These are phyloP conservation scores for Porites lutea DNA, from an alignment of 64 coral and sea anemone species.

Conservation along the genomic window DNA sequence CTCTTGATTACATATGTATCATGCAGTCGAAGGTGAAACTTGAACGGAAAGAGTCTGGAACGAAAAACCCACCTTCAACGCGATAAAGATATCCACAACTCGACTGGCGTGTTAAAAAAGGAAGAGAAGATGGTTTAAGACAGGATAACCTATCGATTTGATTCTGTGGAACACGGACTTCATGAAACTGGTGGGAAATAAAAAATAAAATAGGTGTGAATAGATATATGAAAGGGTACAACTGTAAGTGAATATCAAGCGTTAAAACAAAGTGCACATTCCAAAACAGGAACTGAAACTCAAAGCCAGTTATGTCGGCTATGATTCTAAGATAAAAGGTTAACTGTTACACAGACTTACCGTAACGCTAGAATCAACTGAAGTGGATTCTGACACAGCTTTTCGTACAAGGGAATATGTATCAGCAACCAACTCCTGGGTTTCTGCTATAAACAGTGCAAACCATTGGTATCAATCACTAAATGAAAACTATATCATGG, in stretches of 20 bases:
- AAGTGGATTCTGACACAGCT: conserved; percentile 5
- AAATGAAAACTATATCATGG: no score
- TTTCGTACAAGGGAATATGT: conserved; percentile 17
- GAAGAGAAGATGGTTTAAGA: background rate
- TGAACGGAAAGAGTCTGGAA: background rate
- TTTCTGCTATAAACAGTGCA: background rate
- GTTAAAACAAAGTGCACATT: no score
- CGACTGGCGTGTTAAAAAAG: background rate
- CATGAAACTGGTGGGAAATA: background rate
- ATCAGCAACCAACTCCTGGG: conserved; percentile 9
- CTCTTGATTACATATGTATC: no score
- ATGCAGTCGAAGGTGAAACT: no score
- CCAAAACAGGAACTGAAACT: no score
- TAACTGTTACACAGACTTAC: background rate
- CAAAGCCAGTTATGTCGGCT: no score
- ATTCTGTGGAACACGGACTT: background rate
- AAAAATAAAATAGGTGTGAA: background rate
- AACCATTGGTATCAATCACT: no score
- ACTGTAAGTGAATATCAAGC: no score
- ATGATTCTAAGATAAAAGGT: background rate
- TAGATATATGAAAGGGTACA: no score
- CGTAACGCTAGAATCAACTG: background rate
- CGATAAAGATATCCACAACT: background rate
- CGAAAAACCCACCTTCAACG: conserved; percentile 10
- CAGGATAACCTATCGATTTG: background rate